Evolutionary conservation across 2,797 vertebrate genomes (phyloP).

Genomic region (Gephyroberyx darwinii): DNA sequence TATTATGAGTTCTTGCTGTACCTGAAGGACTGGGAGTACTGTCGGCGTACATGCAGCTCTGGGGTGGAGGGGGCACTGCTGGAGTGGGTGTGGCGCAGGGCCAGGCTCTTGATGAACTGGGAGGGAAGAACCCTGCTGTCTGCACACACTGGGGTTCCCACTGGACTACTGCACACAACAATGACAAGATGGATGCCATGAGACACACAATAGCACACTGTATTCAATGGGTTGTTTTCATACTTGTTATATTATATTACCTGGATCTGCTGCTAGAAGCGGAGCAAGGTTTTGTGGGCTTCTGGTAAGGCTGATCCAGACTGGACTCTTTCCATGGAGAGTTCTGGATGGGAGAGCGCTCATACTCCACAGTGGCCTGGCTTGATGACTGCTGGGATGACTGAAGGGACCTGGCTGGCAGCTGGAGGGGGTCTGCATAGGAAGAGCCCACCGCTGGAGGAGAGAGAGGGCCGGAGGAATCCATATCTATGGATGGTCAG

Average conservation of each 20-base stretch:
- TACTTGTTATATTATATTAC: slow-evolving; percentile 61
- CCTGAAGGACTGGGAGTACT: slow-evolving; percentile 87
- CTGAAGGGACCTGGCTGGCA: slow-evolving; percentile 53
- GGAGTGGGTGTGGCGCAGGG: slow-evolving; percentile 78
- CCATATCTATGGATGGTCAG: slow-evolving; percentile 68
- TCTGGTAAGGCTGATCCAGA: slow-evolving; percentile 90
- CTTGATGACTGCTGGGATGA: slow-evolving; percentile 54
- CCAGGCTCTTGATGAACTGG: slow-evolving; percentile 74
- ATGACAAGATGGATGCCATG: slow-evolving; percentile 6
- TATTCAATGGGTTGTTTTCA: background rate
- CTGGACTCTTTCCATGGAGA: slow-evolving; percentile 92
- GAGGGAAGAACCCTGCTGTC: slow-evolving; percentile 76
- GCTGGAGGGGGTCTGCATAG: slow-evolving; percentile 64
- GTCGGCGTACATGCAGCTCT: slow-evolving; percentile 83
- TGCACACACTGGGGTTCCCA: slow-evolving; percentile 69
- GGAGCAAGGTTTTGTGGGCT: slow-evolving; percentile 75
- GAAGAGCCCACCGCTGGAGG: slow-evolving; percentile 54
- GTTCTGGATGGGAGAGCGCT: slow-evolving; percentile 88
- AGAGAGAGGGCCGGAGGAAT: slow-evolving; percentile 67
- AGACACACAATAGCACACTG: background rate
- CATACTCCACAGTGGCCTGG: slow-evolving; percentile 68
- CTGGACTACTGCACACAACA: slow-evolving; percentile 79
- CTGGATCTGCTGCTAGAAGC: slow-evolving; percentile 84
- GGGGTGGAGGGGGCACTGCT: slow-evolving; percentile 88
- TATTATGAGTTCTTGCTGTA: slow-evolving; percentile 49